Percentiles rank a stretch among this genome's conserved stretches.
phyloP scores from a whole-genome alignment of 2,113 vertebrate species.

The Tetraodon nigroviridis region DNA sequence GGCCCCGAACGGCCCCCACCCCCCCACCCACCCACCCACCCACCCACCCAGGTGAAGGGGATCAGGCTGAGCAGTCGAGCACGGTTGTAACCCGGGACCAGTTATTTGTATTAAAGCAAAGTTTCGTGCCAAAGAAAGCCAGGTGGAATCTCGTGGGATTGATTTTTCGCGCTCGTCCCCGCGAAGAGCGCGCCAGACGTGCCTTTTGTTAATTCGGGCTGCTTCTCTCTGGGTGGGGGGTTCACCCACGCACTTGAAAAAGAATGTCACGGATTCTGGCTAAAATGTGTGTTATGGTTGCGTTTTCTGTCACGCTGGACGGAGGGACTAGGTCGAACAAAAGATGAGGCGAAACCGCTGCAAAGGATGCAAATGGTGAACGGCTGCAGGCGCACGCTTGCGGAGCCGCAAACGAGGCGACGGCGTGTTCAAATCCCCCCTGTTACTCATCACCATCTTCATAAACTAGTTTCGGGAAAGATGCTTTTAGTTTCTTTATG shows the following conservation, averaged over 20 bases:
- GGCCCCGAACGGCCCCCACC: too few species aligned
- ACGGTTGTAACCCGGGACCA: too few species aligned
- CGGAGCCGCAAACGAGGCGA: slow-evolving; percentile 63
- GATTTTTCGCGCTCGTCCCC: slow-evolving; percentile 19
- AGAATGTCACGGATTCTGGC: not conserved
- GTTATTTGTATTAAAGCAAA: not conserved
- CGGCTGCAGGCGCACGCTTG: slow-evolving; percentile 56
- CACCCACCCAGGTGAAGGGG: not conserved
- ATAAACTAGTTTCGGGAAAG: not conserved
- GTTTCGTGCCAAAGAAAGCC: not conserved
- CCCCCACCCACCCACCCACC: too few species aligned
- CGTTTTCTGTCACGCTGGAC: slow-evolving; percentile 43
- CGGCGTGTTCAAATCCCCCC: not conserved
- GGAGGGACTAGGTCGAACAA: slow-evolving; percentile 55
- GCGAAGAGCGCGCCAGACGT: slow-evolving; percentile 22
- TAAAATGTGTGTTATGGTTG: not conserved
- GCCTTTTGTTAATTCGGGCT: slow-evolving; percentile 44
- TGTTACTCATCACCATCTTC: not conserved
- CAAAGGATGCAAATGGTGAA: slow-evolving; percentile 67
- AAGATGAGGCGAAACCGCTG: slow-evolving; percentile 49
- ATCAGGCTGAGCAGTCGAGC: too few species aligned
- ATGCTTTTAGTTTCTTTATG: too few species aligned
- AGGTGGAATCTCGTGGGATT: slow-evolving; percentile 3
- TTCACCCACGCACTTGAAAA: not conserved
- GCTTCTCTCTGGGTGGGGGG: slow-evolving; percentile 1